These are phyloP conservation scores for Typhlichthys eigenmanni DNA, from an alignment of 2,797 vertebrate genomes.

Conservation along the genomic window DNA sequence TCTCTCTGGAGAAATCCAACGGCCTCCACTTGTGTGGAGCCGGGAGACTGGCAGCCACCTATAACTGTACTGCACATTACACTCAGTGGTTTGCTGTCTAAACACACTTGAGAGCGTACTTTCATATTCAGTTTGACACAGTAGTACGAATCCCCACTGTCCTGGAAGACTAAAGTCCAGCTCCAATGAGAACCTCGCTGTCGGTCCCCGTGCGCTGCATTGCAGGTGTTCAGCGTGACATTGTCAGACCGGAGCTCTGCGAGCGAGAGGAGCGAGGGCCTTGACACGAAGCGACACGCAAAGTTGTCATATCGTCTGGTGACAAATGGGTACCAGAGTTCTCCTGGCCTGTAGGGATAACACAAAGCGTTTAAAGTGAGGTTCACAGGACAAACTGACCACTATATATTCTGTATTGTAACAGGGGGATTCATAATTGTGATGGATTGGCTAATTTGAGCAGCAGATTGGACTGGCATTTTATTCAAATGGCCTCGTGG, in stretches of 20 bases:
- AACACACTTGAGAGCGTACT: slow-evolving; percentile 29
- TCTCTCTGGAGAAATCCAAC: slow-evolving; percentile 17
- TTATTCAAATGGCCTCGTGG: background rate
- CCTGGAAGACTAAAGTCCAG: slow-evolving; percentile 21
- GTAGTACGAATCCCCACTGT: slow-evolving; percentile 25
- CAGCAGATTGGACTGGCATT: background rate
- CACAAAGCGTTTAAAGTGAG: slow-evolving; percentile 1
- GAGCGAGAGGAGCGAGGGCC: slow-evolving; percentile 46
- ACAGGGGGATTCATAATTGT: slow-evolving; percentile 2
- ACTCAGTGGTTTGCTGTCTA: slow-evolving; percentile 35
- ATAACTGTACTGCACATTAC: slow-evolving; percentile 26
- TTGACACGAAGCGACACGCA: slow-evolving; percentile 56
- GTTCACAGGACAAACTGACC: background rate
- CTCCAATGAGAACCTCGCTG: slow-evolving; percentile 45
- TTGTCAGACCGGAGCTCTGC: slow-evolving; percentile 54
- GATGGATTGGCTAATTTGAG: background rate
- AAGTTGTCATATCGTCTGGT: slow-evolving; percentile 43
- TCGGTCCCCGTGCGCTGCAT: slow-evolving; percentile 65
- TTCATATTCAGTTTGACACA: slow-evolving; percentile 28
- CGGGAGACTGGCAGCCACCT: slow-evolving; percentile 37
- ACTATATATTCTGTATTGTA: background rate
- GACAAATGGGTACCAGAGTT: slow-evolving; percentile 30
- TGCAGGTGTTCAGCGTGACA: slow-evolving; percentile 73
- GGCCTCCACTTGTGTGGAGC: slow-evolving; percentile 39
- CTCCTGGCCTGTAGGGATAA: background rate